phyloP scores from a whole-genome alignment of 2,797 vertebrate species.

The Melanotaenia pygmaea region DNA sequence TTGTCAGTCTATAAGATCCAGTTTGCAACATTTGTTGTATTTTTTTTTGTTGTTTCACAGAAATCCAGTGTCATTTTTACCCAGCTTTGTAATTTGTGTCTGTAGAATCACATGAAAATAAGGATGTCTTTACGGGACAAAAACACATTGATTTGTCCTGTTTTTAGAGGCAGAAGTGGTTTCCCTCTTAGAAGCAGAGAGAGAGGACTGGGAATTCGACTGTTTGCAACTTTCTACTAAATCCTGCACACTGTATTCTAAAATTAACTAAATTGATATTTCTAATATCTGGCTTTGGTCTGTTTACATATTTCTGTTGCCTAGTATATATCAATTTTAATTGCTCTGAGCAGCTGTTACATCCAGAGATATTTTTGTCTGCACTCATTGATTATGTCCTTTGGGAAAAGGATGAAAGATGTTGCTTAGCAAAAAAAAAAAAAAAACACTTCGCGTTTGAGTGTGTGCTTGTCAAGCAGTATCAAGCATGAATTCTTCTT shows the following conservation, averaged over 20 bases:
- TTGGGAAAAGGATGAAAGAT: neutral
- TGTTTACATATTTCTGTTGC: neutral
- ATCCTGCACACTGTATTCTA: neutral
- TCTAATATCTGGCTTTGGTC: neutral
- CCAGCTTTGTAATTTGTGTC: neutral
- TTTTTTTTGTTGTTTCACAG: neutral
- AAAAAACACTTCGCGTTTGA: neutral
- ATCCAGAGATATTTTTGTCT: neutral
- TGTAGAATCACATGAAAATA: neutral
- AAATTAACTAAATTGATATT: neutral
- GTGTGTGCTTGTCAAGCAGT: neutral
- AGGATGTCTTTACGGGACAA: neutral
- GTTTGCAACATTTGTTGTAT: neutral
- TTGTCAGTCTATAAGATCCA: neutral
- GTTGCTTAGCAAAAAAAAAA: too few species aligned
- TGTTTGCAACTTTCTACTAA: neutral
- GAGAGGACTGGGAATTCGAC: neutral
- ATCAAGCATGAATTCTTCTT: conserved; percentile 8
- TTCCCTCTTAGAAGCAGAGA: neutral
- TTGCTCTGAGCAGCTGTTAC: neutral
- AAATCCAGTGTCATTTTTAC: neutral
- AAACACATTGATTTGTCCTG: neutral
- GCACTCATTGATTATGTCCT: neutral
- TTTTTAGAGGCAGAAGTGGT: neutral
- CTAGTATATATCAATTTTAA: neutral